A percentile compares a stretch with the other conserved stretches of the same genome.
These are phyloP conservation scores for Rhinophrynus dorsalis DNA, from an alignment of 2,797 vertebrate genomes.

Conservation along the genomic window DNA sequence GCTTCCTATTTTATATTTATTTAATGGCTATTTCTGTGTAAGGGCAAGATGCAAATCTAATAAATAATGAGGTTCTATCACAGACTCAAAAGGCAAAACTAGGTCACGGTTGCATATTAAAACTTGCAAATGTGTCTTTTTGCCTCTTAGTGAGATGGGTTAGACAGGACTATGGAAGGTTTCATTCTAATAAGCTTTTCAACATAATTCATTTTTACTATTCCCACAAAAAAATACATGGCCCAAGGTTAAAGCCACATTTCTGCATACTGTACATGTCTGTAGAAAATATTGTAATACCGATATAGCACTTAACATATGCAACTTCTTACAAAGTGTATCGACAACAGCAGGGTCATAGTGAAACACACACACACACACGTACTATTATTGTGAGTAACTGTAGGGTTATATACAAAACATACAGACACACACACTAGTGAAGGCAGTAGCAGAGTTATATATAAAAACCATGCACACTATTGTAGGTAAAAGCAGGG, in stretches of 20 bases:
- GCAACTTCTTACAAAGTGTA: too few species aligned
- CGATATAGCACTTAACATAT: too few species aligned
- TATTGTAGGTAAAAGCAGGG: too few species aligned
- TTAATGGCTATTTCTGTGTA: not conserved
- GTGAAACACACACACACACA: too few species aligned
- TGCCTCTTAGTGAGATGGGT: not conserved
- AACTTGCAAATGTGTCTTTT: constrained; percentile 7
- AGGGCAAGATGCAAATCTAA: constrained; percentile 9
- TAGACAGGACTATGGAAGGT: not conserved
- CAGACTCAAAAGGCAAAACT: constrained; percentile 14
- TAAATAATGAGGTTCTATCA: constrained; percentile 5
- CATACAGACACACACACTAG: too few species aligned
- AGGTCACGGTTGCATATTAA: constrained; percentile 29
- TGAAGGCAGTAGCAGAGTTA: too few species aligned
- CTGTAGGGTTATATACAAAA: too few species aligned
- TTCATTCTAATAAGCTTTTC: not conserved
- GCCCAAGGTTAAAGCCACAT: not conserved
- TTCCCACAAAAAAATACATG: not conserved
- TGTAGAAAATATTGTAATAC: too few species aligned
- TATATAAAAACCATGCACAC: too few species aligned
- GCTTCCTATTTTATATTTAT: not conserved
- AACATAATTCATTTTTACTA: not conserved
- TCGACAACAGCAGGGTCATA: too few species aligned
- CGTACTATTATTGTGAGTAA: too few species aligned
- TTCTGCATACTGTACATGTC: too few species aligned